phyloP scores from a whole-genome alignment of 1,140 invertebrate species.

The Phymorhynchus buccinoides region DNA sequence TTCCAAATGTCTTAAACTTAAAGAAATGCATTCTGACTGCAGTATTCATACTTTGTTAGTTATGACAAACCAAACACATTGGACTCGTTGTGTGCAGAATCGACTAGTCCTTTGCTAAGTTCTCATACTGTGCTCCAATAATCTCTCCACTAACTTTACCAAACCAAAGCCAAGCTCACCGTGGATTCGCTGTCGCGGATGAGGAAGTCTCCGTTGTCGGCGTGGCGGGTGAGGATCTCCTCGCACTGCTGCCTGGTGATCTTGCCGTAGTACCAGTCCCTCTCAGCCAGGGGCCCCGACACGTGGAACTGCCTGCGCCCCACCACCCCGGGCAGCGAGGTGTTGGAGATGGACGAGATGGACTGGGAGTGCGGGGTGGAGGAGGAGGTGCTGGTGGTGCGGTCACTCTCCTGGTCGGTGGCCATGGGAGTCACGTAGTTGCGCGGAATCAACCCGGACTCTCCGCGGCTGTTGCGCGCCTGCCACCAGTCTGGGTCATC shows the following conservation, averaged over 20 bases:
- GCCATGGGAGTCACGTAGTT: constrained; percentile 88
- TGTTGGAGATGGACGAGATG: constrained; percentile 70
- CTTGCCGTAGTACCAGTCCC: constrained; percentile 94
- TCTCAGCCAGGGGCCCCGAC: constrained; percentile 68
- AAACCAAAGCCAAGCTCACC: constrained; percentile 82
- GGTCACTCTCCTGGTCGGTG: constrained; percentile 56
- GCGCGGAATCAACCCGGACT: constrained; percentile 92
- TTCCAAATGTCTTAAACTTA: no score
- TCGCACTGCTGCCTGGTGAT: constrained; percentile 97
- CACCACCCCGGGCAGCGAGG: constrained; percentile 57
- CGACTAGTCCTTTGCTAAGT: no score
- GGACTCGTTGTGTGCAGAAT: no score
- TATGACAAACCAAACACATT: no score
- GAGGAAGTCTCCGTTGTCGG: constrained; percentile 97
- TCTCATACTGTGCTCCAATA: no score
- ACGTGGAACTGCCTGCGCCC: constrained; percentile 67
- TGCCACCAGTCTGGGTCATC: constrained; percentile 99
- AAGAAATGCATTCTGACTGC: no score
- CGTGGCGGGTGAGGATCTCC: constrained; percentile 91
- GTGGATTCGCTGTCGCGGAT: constrained; percentile 99
- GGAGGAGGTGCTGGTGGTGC: constrained; percentile 56
- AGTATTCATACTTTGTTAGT: no score
- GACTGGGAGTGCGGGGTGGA: constrained; percentile 71
- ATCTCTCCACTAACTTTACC: no score
- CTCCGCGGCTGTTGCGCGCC: constrained; percentile 90